A percentile compares a stretch with the other conserved stretches of the same genome.
phyloP scores from a whole-genome alignment of 2,888 invertebrate genomes.

The Julus scanicus region DNA sequence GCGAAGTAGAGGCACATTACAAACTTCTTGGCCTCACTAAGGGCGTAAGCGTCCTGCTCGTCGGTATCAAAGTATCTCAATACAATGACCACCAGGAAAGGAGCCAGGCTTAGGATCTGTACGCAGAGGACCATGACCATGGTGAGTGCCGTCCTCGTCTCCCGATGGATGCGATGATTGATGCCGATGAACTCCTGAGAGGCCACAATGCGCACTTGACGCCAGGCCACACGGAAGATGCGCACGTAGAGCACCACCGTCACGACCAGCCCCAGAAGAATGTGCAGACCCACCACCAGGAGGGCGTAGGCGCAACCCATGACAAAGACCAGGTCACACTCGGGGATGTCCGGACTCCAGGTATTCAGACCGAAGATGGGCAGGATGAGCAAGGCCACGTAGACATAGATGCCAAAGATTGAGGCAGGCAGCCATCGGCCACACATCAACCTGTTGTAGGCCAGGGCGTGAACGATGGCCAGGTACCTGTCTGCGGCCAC shows the following conservation, averaged over 20 bases:
- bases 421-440: conserved; percentile 57
- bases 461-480: conserved; percentile 60
- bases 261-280: conserved; percentile 59
- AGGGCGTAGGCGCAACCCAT: conserved; percentile 59
- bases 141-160: conserved; percentile 53
- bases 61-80: conserved; percentile 59
- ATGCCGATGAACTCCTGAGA: conserved; percentile 50
- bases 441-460: conserved; percentile 57
- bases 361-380: conserved; percentile 59
- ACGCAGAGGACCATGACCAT: conserved; percentile 61
- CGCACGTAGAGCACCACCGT: conserved; percentile 60
- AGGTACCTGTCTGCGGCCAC: conserved; percentile 61
- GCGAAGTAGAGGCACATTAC: conserved; percentile 61
- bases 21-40: conserved; percentile 58
- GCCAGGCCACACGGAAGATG: conserved; percentile 62
- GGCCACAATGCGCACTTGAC: conserved; percentile 59
- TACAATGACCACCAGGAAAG: conserved; percentile 60
- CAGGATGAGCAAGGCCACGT: conserved; percentile 60
- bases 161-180: conserved; percentile 61
- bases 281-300: conserved; percentile 59
- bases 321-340: conserved; percentile 62
- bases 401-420: conserved; percentile 59
- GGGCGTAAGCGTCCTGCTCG: conserved; percentile 2
- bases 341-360: conserved; percentile 58
- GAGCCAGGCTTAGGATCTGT: conserved; percentile 60